Conservation (phyloP, 2,888 invertebrate species). For the Tridacna crocea region DNA sequence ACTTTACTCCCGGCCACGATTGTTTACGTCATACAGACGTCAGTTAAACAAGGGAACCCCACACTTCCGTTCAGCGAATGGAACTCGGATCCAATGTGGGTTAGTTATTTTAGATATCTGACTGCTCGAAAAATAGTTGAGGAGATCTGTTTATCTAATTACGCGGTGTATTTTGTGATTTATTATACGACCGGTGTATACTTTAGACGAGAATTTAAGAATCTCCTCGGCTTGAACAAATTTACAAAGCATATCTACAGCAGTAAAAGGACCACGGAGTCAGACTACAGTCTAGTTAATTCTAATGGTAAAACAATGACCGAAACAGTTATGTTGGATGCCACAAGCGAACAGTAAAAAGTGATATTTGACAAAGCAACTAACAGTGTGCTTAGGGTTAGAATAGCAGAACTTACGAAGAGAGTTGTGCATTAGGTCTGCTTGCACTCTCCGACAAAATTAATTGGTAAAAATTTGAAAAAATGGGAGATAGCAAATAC, state of each 20-base stretch:
- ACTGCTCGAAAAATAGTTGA: constrained; percentile 78
- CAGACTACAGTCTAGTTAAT: constrained; percentile 52
- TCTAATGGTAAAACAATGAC: constrained; percentile 55
- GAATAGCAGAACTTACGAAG: too few relatives aligned
- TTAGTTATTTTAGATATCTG: constrained; percentile 75
- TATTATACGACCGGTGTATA: constrained; percentile 82
- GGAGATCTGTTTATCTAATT: constrained; percentile 82
- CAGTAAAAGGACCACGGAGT: constrained; percentile 31
- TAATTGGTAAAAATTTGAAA: too few relatives aligned
- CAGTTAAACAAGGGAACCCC: constrained; percentile 69
- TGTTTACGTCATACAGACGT: constrained; percentile 78
- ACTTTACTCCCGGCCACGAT: constrained; percentile 83
- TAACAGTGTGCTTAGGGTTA: too few relatives aligned
- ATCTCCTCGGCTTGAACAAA: constrained; percentile 53
- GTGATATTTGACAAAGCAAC: too few relatives aligned
- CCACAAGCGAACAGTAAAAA: constrained; percentile 41
- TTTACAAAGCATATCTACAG: constrained; percentile 26
- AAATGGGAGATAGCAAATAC: too few relatives aligned
- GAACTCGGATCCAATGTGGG: constrained; percentile 76
- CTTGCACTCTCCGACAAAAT: too few relatives aligned
- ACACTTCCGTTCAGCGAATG: constrained; percentile 66
- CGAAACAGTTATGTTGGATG: constrained; percentile 50
- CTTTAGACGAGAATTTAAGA: constrained; percentile 77
- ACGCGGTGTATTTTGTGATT: constrained; percentile 83
- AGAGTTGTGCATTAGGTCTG: too few relatives aligned